Base-by-base conservation (phyloP, 1,140 invertebrate genomes). In the Luehdorfia chinensis region DNA sequence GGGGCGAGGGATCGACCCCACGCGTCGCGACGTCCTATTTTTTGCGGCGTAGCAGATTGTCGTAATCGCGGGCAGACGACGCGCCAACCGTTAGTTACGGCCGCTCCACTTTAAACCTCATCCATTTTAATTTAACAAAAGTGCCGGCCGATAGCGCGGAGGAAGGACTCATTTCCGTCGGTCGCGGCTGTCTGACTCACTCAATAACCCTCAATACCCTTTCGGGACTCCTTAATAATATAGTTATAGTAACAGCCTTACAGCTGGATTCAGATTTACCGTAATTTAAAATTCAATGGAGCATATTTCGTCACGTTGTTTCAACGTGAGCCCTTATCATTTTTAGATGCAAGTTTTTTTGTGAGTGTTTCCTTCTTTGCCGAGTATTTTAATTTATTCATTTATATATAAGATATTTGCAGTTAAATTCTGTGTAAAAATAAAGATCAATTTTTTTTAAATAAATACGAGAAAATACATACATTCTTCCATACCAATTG, bases 61-160 rank as follows among this genome's bases (percentile, higher is more conserved):
- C 62, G 64, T 73, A 72, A 80, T 76, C 67, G 72, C 62, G 59
- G 59, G 67, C 67, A 67, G 69, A 68, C 72, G 65, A 60, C 71
- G 63, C 65, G 61, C 64, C 76, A 83, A 83, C 78, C 60, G 78
- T 79, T 80, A 84, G 78, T 80, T 81, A 83, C 69, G 75, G 63
- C 62, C 67, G 71, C 70, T 67, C 78, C 81, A 85, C 75, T 85
- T 85, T 85, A 85, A 81, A 78, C 71, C 75, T 83, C 81, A 83
- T 85, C 78, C 78, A 84, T 85, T 83, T 79, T 85, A 85, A 85
- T 85, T 83, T 84, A 85, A 75, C 77, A 84, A 75, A 85, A 85
- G 78, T 85, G 78, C 78, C 78, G 70, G 69, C 77, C 81, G 81
- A 85, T 85, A 79, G 70, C 71, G 71, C 55, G 66, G 78, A 81